Percentiles rank a stretch among this genome's conserved stretches.
These are phyloP conservation scores for Stratiolaelaps scimitus DNA, from an alignment of 1,140 invertebrate genomes.

Conservation along the genomic window DNA sequence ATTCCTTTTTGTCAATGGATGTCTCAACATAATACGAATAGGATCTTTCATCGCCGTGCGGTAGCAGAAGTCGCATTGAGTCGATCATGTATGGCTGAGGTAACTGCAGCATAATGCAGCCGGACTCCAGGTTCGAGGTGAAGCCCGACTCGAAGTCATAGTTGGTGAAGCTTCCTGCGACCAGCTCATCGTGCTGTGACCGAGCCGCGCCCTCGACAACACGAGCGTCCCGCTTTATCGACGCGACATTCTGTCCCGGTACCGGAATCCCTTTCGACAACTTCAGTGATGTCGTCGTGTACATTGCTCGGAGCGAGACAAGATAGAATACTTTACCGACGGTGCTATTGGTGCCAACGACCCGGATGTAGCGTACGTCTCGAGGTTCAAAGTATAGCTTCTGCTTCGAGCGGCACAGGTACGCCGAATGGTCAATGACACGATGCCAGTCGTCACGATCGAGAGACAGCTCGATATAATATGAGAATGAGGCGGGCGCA, in stretches of 20 bases:
- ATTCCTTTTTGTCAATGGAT: slow-evolving; percentile 88
- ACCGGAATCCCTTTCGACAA: slow-evolving; percentile 50
- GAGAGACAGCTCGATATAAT: slow-evolving; percentile 89
- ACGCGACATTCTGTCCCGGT: slow-evolving; percentile 80
- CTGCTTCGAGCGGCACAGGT: slow-evolving; percentile 90
- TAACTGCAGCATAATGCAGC: slow-evolving; percentile 76
- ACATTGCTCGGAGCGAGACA: slow-evolving; percentile 75
- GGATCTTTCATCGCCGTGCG: slow-evolving; percentile 81
- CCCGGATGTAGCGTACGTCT: slow-evolving; percentile 70
- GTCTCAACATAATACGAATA: slow-evolving; percentile 95
- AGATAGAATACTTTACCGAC: slow-evolving; percentile 91
- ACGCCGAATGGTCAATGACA: slow-evolving; percentile 77
- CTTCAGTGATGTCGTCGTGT: slow-evolving; percentile 58
- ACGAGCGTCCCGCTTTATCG: slow-evolving; percentile 56
- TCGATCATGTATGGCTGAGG: slow-evolving; percentile 79
- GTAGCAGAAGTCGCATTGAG: slow-evolving; percentile 76
- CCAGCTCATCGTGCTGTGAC: slow-evolving; percentile 60
- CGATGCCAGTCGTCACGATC: slow-evolving; percentile 87
- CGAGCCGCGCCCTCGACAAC: slow-evolving; percentile 76
- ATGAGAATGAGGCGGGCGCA: slow-evolving; percentile 71
- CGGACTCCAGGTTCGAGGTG: slow-evolving; percentile 69
- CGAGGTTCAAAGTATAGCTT: slow-evolving; percentile 75
- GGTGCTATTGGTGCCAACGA: slow-evolving; percentile 86
- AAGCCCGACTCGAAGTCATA: slow-evolving; percentile 82
- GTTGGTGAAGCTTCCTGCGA: slow-evolving; percentile 82